phyloP scores from a whole-genome alignment of 2,888 invertebrate species.

The Drosophila borborema region DNA sequence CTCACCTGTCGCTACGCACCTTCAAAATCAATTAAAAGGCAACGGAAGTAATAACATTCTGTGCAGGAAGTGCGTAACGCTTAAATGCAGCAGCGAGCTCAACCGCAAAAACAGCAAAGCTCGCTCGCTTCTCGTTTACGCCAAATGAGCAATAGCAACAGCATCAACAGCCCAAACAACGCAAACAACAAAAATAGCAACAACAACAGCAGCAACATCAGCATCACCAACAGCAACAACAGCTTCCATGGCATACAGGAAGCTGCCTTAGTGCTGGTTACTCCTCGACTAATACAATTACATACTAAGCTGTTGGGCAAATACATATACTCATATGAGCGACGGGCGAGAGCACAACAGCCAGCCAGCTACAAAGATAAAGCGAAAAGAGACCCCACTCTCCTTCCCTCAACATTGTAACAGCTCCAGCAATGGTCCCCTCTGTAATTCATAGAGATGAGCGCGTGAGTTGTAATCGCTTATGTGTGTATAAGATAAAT shows the following conservation, averaged over 20 bases:
- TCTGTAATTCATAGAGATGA: constrained; percentile 33
- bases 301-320: constrained; percentile 50
- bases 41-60: constrained; percentile 81
- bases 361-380: constrained; percentile 38
- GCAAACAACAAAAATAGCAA: constrained; percentile 20
- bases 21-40: constrained; percentile 81
- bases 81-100: constrained; percentile 64
- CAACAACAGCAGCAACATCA: constrained; percentile 25
- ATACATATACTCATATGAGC: constrained; percentile 15
- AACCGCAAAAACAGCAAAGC: constrained; percentile 72
- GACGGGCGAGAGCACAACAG: not conserved
- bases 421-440: too few species aligned
- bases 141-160: constrained; percentile 56
- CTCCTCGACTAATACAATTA: constrained; percentile 74
- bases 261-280: constrained; percentile 61
- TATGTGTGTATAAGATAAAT: not conserved
- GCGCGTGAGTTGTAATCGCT: constrained; percentile 24
- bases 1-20: constrained; percentile 54
- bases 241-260: constrained; percentile 58
- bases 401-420: not conserved
- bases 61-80: constrained; percentile 76
- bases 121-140: constrained; percentile 52
- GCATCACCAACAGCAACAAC: constrained; percentile 21
- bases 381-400: constrained; percentile 5
- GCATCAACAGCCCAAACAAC: constrained; percentile 30